These are phyloP conservation scores for Phyllotreta cruciferae DNA, from an alignment of 2,888 invertebrate genomes.

Conservation along the genomic window DNA sequence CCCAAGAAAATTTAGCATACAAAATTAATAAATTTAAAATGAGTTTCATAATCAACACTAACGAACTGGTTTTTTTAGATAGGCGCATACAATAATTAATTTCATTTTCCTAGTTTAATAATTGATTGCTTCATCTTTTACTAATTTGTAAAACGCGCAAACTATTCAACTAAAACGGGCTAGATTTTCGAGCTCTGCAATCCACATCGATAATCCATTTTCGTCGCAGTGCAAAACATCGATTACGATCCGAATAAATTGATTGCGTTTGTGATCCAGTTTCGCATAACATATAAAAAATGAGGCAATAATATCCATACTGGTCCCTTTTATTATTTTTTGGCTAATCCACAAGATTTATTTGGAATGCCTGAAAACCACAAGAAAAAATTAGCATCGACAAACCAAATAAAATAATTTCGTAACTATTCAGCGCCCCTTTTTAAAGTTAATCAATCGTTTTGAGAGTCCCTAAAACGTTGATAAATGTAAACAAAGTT, in stretches of 20 bases:
- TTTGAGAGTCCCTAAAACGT: no score
- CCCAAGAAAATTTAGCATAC: conserved; percentile 13
- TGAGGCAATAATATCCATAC: conserved; percentile 43
- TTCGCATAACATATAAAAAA: conserved; percentile 43
- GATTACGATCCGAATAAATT: background rate
- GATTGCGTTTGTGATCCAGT: background rate
- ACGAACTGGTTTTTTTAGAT: conserved; percentile 25
- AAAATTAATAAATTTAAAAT: conserved; percentile 19
- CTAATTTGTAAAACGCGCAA: conserved; percentile 2
- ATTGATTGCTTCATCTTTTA: conserved; percentile 29
- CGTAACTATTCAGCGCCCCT: no score
- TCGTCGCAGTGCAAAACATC: background rate
- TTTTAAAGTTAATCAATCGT: no score
- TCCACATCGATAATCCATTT: background rate
- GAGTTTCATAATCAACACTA: conserved; percentile 10
- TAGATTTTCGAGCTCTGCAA: conserved; percentile 8
- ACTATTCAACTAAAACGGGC: background rate
- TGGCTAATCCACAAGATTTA: conserved; percentile 24
- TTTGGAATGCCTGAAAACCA: conserved; percentile 42
- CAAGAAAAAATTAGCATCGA: conserved; percentile 26
- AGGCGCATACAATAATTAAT: conserved; percentile 19
- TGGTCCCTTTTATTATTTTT: conserved; percentile 37
- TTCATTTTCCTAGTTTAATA: conserved; percentile 15
- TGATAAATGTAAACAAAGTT: no score
- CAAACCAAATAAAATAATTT: background rate